These are phyloP conservation scores for Catharus minimus DNA, from an alignment of 2,113 vertebrate genomes.

Conservation along the genomic window DNA sequence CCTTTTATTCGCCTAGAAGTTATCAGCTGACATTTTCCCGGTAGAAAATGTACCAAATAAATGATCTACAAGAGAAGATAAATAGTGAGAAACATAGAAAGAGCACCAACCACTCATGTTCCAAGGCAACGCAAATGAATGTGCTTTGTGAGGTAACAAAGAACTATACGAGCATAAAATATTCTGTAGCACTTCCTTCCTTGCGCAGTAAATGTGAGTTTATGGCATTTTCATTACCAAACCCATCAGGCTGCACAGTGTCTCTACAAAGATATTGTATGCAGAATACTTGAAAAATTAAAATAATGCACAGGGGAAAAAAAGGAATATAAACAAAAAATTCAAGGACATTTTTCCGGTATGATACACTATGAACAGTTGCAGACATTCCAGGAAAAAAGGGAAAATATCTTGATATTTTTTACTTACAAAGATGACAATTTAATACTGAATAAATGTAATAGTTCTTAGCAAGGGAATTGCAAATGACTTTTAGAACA, in stretches of 20 bases:
- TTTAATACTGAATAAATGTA: neutral
- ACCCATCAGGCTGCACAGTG: neutral
- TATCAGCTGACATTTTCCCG: neutral
- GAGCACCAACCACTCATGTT: neutral
- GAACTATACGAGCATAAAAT: neutral
- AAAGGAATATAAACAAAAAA: neutral
- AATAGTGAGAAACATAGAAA: neutral
- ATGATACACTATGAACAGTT: neutral
- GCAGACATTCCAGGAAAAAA: neutral
- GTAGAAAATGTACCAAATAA: neutral
- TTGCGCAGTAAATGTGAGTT: neutral
- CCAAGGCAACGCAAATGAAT: neutral
- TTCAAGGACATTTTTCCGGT: neutral
- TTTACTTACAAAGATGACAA: neutral
- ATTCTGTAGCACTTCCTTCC: neutral
- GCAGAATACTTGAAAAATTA: neutral
- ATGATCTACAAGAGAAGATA: neutral
- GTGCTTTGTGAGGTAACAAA: neutral
- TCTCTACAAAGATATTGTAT: neutral
- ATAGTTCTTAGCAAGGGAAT: neutral
- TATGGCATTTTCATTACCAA: neutral
- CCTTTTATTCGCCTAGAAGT: neutral
- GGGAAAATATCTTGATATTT: neutral
- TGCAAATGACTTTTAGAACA: neutral
- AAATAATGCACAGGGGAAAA: neutral